Evolutionary conservation across 2,888 invertebrate species (phyloP), one percentile per base, ranked within the genome.

Genomic region (Tanytarsus gracilentus): DNA sequence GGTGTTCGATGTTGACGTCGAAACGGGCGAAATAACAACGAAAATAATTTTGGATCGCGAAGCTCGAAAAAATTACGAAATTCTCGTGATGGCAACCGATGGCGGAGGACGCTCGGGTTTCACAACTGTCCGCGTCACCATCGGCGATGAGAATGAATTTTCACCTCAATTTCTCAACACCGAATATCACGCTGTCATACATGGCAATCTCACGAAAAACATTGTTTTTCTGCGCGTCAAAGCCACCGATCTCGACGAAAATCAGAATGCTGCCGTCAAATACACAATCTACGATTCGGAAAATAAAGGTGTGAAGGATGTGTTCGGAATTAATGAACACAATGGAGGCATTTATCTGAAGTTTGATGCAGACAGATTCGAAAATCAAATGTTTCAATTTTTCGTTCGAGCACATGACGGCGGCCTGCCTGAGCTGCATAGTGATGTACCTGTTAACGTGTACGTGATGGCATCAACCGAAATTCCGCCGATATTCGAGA

Each of bases 331-430:
- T 11, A 85, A 92, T 69, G 75, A 82, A 50, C 77, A 77, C 62
- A 84, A 85, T 18, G 94, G 94, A 8, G 82, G 84, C 64, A 75
- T 94, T 23, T 82, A 79, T 60, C 73, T 91, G 61, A 76, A 79
- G 7, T 79, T 81, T 65, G 78, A 80, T 67, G 81, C 83, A 16
- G 70, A 78, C 14, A 71, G 77, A 23, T 50, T 68, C 85, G 87
- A 83, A 70, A 85, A 85, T 62, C 83, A 86, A 72, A 78, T 85
- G 59, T 85, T 91, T 71, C 90, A 90, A 75, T 87, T 95, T 71
- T 93, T 94, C 75, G 85, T 96, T 56, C 82, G 90, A 62, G 96
- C 92, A 14, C 82, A 82, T 56, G 95, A 96, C 76, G 80, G 80
- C 67, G 93, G 93, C 1, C 77, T 78, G 11, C 81, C 79, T 61